A percentile compares a stretch with the other conserved stretches of the same genome.
These are phyloP conservation scores for Strix uralensis DNA, from an alignment of 2,113 vertebrate species.

Conservation along the genomic window DNA sequence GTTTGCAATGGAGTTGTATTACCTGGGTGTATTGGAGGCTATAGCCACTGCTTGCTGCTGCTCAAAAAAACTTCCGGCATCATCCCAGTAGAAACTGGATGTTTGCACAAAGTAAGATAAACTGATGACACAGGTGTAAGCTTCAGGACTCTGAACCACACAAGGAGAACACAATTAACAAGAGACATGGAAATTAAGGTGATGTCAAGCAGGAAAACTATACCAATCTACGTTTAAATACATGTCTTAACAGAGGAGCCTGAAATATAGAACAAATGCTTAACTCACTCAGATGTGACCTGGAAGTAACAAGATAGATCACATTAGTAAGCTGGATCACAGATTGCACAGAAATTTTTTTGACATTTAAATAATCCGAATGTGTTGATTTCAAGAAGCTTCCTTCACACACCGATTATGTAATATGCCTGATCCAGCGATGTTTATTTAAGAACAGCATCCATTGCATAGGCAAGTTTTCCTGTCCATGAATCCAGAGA, in stretches of 20 bases:
- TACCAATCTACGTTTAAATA: background rate
- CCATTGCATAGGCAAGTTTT: background rate
- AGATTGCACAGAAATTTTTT: background rate
- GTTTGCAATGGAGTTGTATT: rapidly evolving
- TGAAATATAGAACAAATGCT: background rate
- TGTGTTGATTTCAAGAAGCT: background rate
- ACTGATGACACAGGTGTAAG: background rate
- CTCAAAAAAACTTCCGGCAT: background rate
- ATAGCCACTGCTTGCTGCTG: background rate
- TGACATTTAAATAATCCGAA: background rate
- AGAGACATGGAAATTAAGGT: background rate
- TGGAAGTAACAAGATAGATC: background rate
- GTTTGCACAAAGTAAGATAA: background rate
- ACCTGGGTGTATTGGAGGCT: background rate
- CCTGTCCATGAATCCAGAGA: background rate
- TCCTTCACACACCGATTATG: background rate
- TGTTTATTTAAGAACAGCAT: background rate
- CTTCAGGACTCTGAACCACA: background rate
- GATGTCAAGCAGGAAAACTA: background rate
- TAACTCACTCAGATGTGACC: background rate
- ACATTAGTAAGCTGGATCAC: background rate
- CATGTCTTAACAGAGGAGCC: background rate
- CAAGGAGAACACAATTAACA: background rate
- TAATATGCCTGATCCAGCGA: background rate
- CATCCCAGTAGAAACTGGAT: too few relatives aligned